Evolutionary conservation across 2,113 vertebrate genomes (phyloP).

Genomic region (Eubucco bourcierii): DNA sequence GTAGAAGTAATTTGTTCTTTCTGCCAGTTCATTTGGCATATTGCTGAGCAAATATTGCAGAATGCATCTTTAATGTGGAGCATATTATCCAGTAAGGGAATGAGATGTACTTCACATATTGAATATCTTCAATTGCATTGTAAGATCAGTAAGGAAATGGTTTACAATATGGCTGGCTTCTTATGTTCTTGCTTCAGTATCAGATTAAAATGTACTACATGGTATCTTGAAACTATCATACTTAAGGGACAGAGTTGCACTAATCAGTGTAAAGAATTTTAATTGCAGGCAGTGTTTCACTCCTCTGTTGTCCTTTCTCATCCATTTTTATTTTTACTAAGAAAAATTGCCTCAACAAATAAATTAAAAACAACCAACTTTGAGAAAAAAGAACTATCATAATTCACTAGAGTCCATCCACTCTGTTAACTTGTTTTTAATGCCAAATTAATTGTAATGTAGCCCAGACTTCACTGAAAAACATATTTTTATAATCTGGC

Average conservation of each 20-base stretch:
- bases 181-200: background rate
- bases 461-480: background rate
- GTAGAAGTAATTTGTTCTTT: slow-evolving; percentile 46
- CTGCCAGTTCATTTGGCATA: slow-evolving; percentile 42
- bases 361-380: background rate
- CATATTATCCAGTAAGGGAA: slow-evolving; percentile 20
- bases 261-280: slow-evolving; percentile 55
- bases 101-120: slow-evolving; percentile 17
- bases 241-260: slow-evolving; percentile 53
- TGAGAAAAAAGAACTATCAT: background rate
- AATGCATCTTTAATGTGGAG: slow-evolving; percentile 44
- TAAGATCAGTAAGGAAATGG: slow-evolving; percentile 10
- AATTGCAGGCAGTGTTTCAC: slow-evolving; percentile 27
- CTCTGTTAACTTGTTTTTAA: background rate
- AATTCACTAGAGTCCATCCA: background rate
- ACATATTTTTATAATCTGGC: background rate
- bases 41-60: slow-evolving; percentile 51
- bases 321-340: background rate
- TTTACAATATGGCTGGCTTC: slow-evolving; percentile 6
- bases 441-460: background rate
- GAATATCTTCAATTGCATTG: slow-evolving; percentile 15
- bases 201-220: background rate
- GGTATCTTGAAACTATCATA: slow-evolving; percentile 17
- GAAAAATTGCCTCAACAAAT: slow-evolving; percentile 13
- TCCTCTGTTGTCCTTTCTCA: slow-evolving; percentile 27